Conservation (phyloP, 2,888 invertebrate species). For the Petrophora chlorosata region DNA sequence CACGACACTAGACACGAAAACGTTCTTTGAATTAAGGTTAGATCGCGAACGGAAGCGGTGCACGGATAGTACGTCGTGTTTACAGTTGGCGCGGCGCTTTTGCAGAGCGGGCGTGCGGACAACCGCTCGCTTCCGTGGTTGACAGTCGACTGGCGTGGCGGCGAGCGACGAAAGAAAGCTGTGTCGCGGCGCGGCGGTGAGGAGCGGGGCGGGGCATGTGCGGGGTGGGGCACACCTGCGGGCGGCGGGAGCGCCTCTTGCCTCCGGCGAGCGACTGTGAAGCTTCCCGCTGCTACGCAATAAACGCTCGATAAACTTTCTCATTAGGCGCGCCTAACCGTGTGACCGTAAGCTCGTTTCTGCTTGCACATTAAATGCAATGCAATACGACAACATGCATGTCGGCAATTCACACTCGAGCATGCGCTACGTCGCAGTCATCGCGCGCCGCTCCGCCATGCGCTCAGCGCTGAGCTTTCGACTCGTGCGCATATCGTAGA, state of each 20-base stretch:
- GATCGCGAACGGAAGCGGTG: constrained; percentile 72
- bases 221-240: constrained; percentile 71
- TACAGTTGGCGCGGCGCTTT: constrained; percentile 77
- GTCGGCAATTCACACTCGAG: constrained; percentile 62
- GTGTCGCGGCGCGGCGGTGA: constrained; percentile 47
- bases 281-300: constrained; percentile 83
- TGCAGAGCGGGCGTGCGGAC: constrained; percentile 42
- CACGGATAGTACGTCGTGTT: constrained; percentile 78
- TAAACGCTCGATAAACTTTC: constrained; percentile 84
- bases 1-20: constrained; percentile 67
- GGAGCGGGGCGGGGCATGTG: constrained; percentile 49
- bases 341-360: constrained; percentile 81
- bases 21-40: constrained; percentile 67
- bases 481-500: constrained; percentile 47
- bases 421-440: too few relatives aligned
- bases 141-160: constrained; percentile 76
- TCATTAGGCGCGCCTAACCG: constrained; percentile 83
- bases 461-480: constrained; percentile 43
- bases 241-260: constrained; percentile 66
- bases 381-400: constrained; percentile 68
- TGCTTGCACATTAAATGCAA: constrained; percentile 72
- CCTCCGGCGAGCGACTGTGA: constrained; percentile 63
- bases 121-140: constrained; percentile 65
- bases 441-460: too few relatives aligned
- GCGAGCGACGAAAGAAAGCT: constrained; percentile 53